Conservation (phyloP, 2,113 vertebrate species). For the Butorides virescens region DNA sequence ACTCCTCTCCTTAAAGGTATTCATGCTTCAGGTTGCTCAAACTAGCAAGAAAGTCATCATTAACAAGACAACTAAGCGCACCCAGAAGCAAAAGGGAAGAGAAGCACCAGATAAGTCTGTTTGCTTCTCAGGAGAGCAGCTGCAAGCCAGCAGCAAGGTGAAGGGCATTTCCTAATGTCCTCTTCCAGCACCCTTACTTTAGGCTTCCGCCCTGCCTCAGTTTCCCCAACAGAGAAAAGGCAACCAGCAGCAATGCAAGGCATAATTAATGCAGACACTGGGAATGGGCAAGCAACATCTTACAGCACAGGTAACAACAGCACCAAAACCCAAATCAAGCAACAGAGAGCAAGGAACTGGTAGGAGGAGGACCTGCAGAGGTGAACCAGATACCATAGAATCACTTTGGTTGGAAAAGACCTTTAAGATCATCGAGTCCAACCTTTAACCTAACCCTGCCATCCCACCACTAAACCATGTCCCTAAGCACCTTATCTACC, state of each 20-base stretch:
- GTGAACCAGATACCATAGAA: background rate
- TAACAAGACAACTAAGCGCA: accelerated
- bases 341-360: background rate
- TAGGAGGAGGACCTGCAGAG: accelerated
- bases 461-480: no score
- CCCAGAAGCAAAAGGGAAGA: background rate
- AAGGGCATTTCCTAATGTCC: accelerated
- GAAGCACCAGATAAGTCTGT: accelerated
- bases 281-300: accelerated
- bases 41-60: background rate
- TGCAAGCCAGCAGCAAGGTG: background rate
- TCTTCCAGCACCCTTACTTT: background rate
- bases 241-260: background rate
- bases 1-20: background rate
- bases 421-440: no score
- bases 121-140: background rate
- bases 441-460: no score
- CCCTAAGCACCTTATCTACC: no score
- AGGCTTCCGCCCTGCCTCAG: background rate
- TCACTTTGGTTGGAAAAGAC: no score
- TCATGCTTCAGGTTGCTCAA: accelerated
- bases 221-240: background rate
- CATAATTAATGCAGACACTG: accelerated
- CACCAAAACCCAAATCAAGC: background rate
- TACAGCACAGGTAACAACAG: background rate